Conservation (phyloP, 2,113 vertebrate species). For the Athene cunicularia region DNA sequence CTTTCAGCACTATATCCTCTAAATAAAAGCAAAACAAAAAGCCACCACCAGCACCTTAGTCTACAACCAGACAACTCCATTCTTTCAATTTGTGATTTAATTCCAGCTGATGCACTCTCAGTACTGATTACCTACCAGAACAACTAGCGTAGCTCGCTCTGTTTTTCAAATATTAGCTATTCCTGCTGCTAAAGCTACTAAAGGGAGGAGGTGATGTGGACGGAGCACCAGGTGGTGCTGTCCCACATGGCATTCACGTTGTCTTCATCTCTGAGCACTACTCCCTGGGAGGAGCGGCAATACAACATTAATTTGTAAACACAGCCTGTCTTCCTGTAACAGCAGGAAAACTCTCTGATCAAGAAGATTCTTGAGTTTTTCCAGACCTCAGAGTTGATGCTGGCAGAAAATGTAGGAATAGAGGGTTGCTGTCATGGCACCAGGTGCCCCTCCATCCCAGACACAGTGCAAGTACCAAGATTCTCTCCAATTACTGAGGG, state of each 20-base stretch:
- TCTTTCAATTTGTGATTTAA: background rate
- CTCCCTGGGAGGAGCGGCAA: background rate
- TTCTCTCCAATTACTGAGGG: background rate
- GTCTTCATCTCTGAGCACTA: background rate
- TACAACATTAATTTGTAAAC: background rate
- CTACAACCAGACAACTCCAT: background rate
- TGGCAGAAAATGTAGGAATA: background rate
- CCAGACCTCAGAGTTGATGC: background rate
- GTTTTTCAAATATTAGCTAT: background rate
- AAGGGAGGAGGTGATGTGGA: background rate
- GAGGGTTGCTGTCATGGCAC: background rate
- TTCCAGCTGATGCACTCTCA: background rate
- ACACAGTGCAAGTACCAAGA: background rate
- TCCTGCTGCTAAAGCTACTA: background rate
- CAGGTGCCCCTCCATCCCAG: background rate
- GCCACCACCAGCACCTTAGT: background rate
- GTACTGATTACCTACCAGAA: background rate
- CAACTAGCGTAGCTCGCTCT: background rate
- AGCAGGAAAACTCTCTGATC: background rate
- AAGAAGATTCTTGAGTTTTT: background rate
- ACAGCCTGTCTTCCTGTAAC: background rate
- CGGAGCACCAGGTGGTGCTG: slow-evolving; percentile 35
- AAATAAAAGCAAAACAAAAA: background rate
- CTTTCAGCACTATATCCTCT: background rate
- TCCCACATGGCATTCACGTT: background rate